Conservation (phyloP, 2,113 vertebrate species). For the Onychorhynchus coronatus region DNA sequence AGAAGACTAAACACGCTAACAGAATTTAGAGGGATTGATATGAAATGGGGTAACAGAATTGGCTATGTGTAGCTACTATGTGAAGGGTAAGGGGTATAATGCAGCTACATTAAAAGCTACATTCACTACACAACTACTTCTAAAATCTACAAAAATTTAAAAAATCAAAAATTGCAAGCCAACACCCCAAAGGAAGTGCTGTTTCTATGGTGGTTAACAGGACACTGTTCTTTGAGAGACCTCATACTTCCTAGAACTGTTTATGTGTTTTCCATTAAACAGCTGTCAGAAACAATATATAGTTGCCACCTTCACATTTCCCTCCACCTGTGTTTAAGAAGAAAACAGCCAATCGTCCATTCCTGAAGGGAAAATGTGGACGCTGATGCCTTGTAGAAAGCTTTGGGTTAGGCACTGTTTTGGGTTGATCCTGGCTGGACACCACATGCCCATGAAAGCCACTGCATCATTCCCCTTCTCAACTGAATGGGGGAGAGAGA, state of each 20-base stretch:
- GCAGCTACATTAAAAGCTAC: no score
- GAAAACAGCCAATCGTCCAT: neutral
- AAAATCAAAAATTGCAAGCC: no score
- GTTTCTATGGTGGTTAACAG: neutral
- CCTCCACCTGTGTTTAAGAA: neutral
- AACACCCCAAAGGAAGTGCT: neutral
- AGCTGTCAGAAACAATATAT: neutral
- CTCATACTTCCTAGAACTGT: neutral
- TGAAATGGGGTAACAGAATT: no score
- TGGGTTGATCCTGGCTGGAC: neutral
- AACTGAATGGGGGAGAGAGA: neutral
- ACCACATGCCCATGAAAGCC: neutral
- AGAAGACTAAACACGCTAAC: no score
- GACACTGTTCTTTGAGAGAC: neutral
- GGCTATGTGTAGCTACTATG: no score
- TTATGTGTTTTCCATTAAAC: slow-evolving; percentile 1
- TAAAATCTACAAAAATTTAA: no score
- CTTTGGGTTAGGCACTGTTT: neutral
- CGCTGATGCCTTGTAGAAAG: neutral
- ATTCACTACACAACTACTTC: no score
- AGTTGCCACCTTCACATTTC: neutral
- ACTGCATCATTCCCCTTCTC: neutral
- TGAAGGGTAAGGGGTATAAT: no score
- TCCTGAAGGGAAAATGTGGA: neutral
- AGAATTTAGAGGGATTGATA: no score